These are phyloP conservation scores for Ophiothrix spiculata DNA, from an alignment of 35 echinoderm and acorn worm genomes.

Conservation along the genomic window DNA sequence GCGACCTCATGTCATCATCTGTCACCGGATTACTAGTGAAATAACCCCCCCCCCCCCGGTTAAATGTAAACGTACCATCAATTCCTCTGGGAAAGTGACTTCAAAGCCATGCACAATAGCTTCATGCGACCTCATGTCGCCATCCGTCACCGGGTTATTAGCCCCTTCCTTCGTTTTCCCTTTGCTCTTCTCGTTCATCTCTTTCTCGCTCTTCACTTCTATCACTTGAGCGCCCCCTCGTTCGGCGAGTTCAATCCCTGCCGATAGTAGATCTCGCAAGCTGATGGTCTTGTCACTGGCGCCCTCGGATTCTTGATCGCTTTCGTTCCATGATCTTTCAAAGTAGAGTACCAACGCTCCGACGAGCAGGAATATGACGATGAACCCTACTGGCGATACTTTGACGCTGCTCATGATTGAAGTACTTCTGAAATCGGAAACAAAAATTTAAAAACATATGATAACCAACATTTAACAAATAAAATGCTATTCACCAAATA, in stretches of 20 bases:
- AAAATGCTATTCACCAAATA: no score
- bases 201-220: slow-evolving; percentile 51
- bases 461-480: no score
- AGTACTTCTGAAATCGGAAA: no score
- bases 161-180: slow-evolving; percentile 88
- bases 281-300: slow-evolving; percentile 36
- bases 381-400: slow-evolving; percentile 33
- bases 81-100: slow-evolving; percentile 57
- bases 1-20: no score
- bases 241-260: slow-evolving; percentile 75
- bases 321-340: slow-evolving; percentile 30
- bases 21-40: no score
- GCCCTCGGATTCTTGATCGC: slow-evolving; percentile 1
- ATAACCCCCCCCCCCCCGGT: no score
- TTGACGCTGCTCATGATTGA: no score
- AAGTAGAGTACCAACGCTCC: slow-evolving; percentile 32
- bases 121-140: slow-evolving; percentile 95
- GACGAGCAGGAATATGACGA: slow-evolving; percentile 27
- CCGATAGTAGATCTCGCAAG: slow-evolving; percentile 66
- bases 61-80: slow-evolving; percentile 83
- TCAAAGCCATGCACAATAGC: slow-evolving; percentile 83
- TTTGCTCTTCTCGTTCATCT: slow-evolving; percentile 89
- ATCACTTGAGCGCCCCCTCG: slow-evolving; percentile 67
- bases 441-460: no score
- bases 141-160: slow-evolving; percentile 93